Percentiles rank a stretch among this genome's conserved stretches.
These are phyloP conservation scores for Metalampra italica DNA, from an alignment of 2,888 invertebrate species.

Conservation along the genomic window DNA sequence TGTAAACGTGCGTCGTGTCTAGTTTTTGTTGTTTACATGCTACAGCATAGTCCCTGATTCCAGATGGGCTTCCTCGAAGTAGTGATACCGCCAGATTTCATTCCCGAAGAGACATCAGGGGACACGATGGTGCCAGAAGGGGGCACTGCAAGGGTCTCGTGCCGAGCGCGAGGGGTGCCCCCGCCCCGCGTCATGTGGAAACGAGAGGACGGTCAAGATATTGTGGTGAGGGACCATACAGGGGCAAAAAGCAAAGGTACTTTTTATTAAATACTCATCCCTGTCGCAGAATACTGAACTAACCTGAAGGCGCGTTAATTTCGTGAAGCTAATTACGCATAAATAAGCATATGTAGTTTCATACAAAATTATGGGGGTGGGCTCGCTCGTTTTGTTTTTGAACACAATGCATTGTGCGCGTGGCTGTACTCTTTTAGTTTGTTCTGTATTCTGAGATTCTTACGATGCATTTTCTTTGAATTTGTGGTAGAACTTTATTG, in stretches of 20 bases:
- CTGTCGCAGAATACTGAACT: background rate
- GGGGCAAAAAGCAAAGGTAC: conserved; percentile 79
- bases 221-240: conserved; percentile 82
- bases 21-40: too few relatives aligned
- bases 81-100: conserved; percentile 90
- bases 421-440: too few relatives aligned
- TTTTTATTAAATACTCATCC: background rate
- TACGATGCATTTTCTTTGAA: too few relatives aligned
- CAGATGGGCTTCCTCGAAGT: conserved; percentile 89
- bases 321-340: too few relatives aligned
- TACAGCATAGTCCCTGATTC: background rate
- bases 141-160: conserved; percentile 79
- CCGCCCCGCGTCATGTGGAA: conserved; percentile 87
- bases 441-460: too few relatives aligned
- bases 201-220: conserved; percentile 85
- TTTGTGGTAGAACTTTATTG: background rate
- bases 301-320: too few relatives aligned
- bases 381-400: too few relatives aligned
- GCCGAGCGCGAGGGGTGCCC: conserved; percentile 85
- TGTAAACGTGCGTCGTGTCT: too few relatives aligned
- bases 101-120: conserved; percentile 86
- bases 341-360: too few relatives aligned
- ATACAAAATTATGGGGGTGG: too few relatives aligned
- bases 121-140: conserved; percentile 90
- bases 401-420: too few relatives aligned